Percentiles rank a stretch among this genome's conserved stretches.
phyloP scores from a whole-genome alignment of 2,888 invertebrate genomes.

The Acleris cristana region DNA sequence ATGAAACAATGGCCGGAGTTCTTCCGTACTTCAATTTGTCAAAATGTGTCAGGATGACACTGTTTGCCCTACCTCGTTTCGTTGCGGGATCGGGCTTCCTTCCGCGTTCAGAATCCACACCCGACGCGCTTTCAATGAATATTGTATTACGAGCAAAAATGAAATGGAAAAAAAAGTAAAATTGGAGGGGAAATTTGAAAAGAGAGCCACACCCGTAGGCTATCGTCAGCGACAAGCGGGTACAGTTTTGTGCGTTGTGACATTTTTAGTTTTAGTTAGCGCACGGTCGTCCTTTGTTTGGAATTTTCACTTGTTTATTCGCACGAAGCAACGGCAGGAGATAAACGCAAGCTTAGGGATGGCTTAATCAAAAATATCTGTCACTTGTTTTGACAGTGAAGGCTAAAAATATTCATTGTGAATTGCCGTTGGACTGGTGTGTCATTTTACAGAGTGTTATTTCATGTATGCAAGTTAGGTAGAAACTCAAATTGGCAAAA shows the following conservation, averaged over 20 bases:
- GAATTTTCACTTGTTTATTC: slow-evolving; percentile 53
- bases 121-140: slow-evolving; percentile 63
- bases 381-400: slow-evolving; percentile 25
- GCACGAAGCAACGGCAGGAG: slow-evolving; percentile 50
- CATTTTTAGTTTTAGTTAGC: slow-evolving; percentile 50
- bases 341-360: slow-evolving; percentile 49
- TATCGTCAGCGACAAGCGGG: slow-evolving; percentile 31
- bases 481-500: too few relatives aligned
- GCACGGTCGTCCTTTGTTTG: slow-evolving; percentile 54
- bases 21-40: slow-evolving; percentile 73
- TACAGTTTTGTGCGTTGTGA: slow-evolving; percentile 47
- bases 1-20: slow-evolving; percentile 62
- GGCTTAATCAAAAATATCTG: slow-evolving; percentile 13
- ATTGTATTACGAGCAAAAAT: slow-evolving; percentile 59
- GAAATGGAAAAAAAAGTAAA: slow-evolving; percentile 55
- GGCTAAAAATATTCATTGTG: background rate
- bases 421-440: too few relatives aligned
- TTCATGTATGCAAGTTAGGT: too few relatives aligned
- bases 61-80: slow-evolving; percentile 48
- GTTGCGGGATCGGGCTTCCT: slow-evolving; percentile 35
- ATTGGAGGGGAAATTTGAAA: slow-evolving; percentile 47
- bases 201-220: slow-evolving; percentile 37
- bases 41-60: slow-evolving; percentile 67
- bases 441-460: too few relatives aligned
- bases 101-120: slow-evolving; percentile 49